Evolutionary conservation across 2,113 vertebrate species (phyloP).

Genomic region (Aegithalos caudatus): DNA sequence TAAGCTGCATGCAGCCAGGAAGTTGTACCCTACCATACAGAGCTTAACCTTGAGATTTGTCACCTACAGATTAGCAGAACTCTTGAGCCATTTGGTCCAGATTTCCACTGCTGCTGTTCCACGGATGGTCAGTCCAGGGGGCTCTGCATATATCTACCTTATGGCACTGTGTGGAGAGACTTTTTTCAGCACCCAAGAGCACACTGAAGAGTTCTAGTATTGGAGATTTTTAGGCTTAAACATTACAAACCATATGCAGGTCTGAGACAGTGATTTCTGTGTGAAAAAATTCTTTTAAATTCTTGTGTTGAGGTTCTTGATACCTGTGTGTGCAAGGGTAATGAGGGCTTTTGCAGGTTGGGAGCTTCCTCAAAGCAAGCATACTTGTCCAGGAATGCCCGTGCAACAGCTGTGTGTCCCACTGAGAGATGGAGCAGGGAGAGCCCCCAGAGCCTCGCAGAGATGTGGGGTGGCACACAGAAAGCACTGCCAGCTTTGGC

Average conservation of each 20-base stretch:
- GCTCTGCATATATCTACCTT: neutral
- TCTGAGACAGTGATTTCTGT: neutral
- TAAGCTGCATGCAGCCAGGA: neutral
- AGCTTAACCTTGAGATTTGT: neutral
- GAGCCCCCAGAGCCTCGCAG: no score
- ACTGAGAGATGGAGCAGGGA: neutral
- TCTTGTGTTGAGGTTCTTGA: neutral
- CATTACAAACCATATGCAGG: neutral
- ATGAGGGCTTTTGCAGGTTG: neutral
- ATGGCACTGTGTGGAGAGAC: neutral
- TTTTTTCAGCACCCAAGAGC: neutral
- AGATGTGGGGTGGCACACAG: neutral
- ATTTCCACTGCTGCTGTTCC: neutral
- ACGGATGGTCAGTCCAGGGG: neutral
- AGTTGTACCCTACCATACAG: neutral
- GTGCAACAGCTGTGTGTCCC: neutral
- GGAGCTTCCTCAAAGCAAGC: neutral
- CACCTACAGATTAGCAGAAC: neutral
- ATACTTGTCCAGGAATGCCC: neutral
- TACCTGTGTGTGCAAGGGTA: accelerated
- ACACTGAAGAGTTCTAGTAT: neutral
- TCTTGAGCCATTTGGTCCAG: neutral
- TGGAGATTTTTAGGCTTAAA: neutral
- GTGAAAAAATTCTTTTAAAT: neutral
- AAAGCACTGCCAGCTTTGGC: no score